phyloP scores from a whole-genome alignment of 2,797 vertebrate genomes.

The Acipenser transmontanus region DNA sequence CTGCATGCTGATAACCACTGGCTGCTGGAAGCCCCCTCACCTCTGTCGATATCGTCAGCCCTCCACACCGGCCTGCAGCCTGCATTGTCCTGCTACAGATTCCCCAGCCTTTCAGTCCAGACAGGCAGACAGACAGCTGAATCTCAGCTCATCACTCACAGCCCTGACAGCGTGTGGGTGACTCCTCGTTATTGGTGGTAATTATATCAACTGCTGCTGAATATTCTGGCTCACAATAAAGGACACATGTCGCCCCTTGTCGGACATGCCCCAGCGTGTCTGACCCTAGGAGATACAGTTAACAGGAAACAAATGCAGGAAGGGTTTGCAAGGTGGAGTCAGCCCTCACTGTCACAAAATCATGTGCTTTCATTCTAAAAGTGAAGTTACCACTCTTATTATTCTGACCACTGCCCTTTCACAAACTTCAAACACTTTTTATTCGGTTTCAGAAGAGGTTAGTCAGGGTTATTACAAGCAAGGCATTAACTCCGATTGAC shows the following conservation, averaged over 20 bases:
- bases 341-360: too few relatives aligned
- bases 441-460: too few relatives aligned
- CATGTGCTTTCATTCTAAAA: too few relatives aligned
- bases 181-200: constrained; percentile 45
- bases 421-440: too few relatives aligned
- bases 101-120: constrained; percentile 28
- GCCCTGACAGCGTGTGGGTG: constrained; percentile 51
- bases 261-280: constrained; percentile 54
- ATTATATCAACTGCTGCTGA: constrained; percentile 53
- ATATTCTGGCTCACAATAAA: constrained; percentile 53
- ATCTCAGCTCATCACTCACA: constrained; percentile 36
- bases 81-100: constrained; percentile 23
- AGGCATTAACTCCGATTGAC: too few relatives aligned
- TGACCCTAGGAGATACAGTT: constrained; percentile 22
- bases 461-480: too few relatives aligned
- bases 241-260: constrained; percentile 48
- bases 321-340: too few relatives aligned
- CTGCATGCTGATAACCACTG: constrained; percentile 23
- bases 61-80: not conserved
- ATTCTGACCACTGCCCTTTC: too few relatives aligned
- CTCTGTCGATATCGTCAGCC: not conserved
- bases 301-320: too few relatives aligned
- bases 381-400: too few relatives aligned
- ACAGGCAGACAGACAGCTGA: not conserved
- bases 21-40: constrained; percentile 32